Evolutionary conservation across 2,113 vertebrate genomes (phyloP).

Genomic region (Xiphorhynchus elegans): DNA sequence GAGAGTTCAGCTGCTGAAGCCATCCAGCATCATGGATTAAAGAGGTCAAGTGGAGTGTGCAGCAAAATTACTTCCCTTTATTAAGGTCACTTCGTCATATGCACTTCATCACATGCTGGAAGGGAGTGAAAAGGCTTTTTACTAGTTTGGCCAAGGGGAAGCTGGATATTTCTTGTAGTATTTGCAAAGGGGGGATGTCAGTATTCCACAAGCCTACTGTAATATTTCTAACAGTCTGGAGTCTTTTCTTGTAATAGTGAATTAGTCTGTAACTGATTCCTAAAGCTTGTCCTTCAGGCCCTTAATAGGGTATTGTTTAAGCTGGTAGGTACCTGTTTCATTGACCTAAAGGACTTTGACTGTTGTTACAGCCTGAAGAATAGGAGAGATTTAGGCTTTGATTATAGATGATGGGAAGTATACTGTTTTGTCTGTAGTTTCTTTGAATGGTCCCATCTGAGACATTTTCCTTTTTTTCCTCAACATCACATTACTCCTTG

Average conservation of each 20-base stretch:
- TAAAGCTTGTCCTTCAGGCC: background rate
- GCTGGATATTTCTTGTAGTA: background rate
- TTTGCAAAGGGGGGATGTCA: background rate
- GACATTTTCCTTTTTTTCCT: background rate
- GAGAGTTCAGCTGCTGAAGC: background rate
- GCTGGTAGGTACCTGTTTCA: background rate
- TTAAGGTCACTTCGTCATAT: background rate
- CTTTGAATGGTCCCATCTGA: background rate
- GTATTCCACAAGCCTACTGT: background rate
- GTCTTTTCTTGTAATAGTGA: background rate
- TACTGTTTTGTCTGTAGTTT: background rate
- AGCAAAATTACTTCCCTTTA: background rate
- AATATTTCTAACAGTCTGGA: background rate
- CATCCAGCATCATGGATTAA: background rate
- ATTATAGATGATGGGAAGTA: background rate
- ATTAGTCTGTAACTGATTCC: background rate
- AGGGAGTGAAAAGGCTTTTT: background rate
- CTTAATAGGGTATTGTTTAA: background rate
- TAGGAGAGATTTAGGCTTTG: background rate
- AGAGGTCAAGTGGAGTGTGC: background rate
- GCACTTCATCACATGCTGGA: background rate
- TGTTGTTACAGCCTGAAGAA: background rate
- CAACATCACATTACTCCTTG: background rate
- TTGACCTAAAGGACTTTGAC: background rate
- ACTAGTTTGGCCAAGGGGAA: background rate